Percentiles rank a stretch among this genome's conserved stretches.
phyloP scores from a whole-genome alignment of 1,140 invertebrate genomes.

The Euwallacea fornicatus region DNA sequence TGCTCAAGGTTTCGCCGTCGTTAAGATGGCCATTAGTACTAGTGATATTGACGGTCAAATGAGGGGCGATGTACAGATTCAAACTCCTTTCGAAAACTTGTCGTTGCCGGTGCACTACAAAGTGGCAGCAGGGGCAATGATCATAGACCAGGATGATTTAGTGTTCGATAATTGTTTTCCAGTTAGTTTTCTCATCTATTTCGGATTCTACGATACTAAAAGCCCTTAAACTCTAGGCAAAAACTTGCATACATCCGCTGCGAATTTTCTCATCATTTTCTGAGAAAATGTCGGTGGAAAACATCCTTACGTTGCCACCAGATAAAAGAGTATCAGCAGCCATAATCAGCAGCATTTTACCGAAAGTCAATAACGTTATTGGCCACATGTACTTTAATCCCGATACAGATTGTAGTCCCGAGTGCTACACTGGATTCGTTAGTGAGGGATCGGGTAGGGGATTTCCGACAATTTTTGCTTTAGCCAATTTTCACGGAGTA shows the following conservation, averaged over 20 bases:
- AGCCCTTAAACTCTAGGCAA: slow-evolving; percentile 61
- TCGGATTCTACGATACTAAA: not conserved
- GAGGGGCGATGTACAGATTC: slow-evolving; percentile 70
- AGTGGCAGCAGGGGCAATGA: slow-evolving; percentile 62
- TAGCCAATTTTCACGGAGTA: slow-evolving; percentile 41
- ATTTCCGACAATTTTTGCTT: slow-evolving; percentile 10
- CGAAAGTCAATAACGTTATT: slow-evolving; percentile 56
- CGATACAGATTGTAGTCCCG: slow-evolving; percentile 65
- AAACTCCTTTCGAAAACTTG: slow-evolving; percentile 72
- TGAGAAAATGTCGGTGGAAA: slow-evolving; percentile 67
- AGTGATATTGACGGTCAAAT: slow-evolving; percentile 69
- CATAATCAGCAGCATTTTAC: slow-evolving; percentile 54
- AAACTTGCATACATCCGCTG: slow-evolving; percentile 71
- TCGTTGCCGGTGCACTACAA: slow-evolving; percentile 64
- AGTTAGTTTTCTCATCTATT: slow-evolving; percentile 55
- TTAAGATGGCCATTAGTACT: slow-evolving; percentile 71
- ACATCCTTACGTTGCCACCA: slow-evolving; percentile 55
- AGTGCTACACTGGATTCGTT: slow-evolving; percentile 74
- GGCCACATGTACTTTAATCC: slow-evolving; percentile 63
- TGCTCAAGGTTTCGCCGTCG: slow-evolving; percentile 71
- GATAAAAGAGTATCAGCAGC: slow-evolving; percentile 55
- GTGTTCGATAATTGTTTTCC: slow-evolving; percentile 82
- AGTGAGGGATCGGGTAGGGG: slow-evolving; percentile 62
- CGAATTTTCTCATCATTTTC: slow-evolving; percentile 74
- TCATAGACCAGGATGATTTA: slow-evolving; percentile 65